A percentile compares a stretch with the other conserved stretches of the same genome.
Conservation (phyloP, 35 echinoderm and acorn worm genomes). For the Hemicentrotus pulcherrimus region DNA sequence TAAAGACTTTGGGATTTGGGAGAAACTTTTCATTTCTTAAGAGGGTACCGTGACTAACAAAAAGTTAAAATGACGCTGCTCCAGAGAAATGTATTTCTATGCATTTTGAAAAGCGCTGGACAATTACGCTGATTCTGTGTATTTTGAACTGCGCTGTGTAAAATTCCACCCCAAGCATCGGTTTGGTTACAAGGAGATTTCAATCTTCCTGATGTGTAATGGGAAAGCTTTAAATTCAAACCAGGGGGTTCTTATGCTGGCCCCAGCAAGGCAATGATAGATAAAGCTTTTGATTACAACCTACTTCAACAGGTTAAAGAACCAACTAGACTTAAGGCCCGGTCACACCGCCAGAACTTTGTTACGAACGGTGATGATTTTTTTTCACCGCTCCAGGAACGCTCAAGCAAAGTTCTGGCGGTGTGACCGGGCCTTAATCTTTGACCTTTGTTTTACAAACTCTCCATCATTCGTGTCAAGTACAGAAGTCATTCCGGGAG, state of each 20-base stretch:
- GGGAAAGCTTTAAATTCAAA: conserved; percentile 58
- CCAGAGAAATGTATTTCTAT: too few species aligned
- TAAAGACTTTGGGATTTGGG: too few species aligned
- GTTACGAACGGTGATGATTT: too few species aligned
- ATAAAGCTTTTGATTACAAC: conserved; percentile 50
- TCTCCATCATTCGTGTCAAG: conserved; percentile 50
- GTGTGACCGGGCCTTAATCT: conserved; percentile 43
- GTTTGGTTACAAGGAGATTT: conserved; percentile 80
- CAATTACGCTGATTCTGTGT: too few species aligned
- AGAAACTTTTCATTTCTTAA: too few species aligned
- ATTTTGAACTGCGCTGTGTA: conserved; percentile 60
- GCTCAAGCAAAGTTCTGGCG: conserved; percentile 28
- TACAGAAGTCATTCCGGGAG: conserved; percentile 63
- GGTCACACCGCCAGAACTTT: conserved; percentile 25
- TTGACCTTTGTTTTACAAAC: conserved; percentile 72
- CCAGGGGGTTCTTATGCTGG: conserved; percentile 61
- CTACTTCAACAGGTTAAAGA: conserved; percentile 58
- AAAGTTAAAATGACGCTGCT: too few species aligned
- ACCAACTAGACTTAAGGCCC: conserved; percentile 55
- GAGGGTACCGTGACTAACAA: too few species aligned
- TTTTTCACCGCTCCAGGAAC: conserved; percentile 44
- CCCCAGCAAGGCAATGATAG: conserved; percentile 72
- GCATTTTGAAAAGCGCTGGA: too few species aligned
- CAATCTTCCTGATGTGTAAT: conserved; percentile 70
- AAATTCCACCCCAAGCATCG: conserved; percentile 59